Base-by-base conservation (phyloP, 2,888 invertebrate species). In the Orthosia gracilis region DNA sequence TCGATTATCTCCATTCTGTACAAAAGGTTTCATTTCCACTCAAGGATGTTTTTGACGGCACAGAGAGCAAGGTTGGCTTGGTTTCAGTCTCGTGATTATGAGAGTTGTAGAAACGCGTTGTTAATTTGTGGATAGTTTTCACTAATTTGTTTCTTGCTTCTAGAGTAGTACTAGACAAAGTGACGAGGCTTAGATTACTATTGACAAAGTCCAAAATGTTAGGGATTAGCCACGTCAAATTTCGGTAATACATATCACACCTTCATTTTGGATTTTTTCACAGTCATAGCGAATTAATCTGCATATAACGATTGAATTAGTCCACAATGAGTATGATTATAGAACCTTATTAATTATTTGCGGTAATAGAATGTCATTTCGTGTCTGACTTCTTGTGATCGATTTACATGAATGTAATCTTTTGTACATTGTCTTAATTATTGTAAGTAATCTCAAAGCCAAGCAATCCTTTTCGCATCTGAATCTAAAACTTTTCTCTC, bases 401-500 rank as follows among this genome's bases (percentile, higher is more conserved):
- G 0, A 21, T 52, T 13, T 61, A 9, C 21, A n/a, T 45, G 21
- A 21, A 15, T 61, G 3, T 15, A 45, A 15, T 21, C 4, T 15
- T 61, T 2, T 1, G 18, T 49, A 50, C 23, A 52, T 17, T 52
- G 21, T 0, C 40, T 40, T 40, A 40, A 40, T 40, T 7, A 40
- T 21, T 26, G 17, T 45, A 49, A 49, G 11, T 13, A 57, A 63
- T 63, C 23, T 73, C 15, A n/a, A 45, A 65, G 49, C 13, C 15
- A 45, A 61, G 49, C 26, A 67, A 67, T 50, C 31, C 31, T 49
- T 63, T 78, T 79, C 15, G 40, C 17, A 55, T 45, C 67, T 50
- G 59, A 70, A 66, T 73, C 64, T 57, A 57, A 61, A 21, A 80
- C 55, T 59, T 69, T 17, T 3, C 65, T 62, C 65, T 80, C n/a